These are phyloP conservation scores for Ophion costatus DNA, from an alignment of 2,888 invertebrate species.

Conservation along the genomic window DNA sequence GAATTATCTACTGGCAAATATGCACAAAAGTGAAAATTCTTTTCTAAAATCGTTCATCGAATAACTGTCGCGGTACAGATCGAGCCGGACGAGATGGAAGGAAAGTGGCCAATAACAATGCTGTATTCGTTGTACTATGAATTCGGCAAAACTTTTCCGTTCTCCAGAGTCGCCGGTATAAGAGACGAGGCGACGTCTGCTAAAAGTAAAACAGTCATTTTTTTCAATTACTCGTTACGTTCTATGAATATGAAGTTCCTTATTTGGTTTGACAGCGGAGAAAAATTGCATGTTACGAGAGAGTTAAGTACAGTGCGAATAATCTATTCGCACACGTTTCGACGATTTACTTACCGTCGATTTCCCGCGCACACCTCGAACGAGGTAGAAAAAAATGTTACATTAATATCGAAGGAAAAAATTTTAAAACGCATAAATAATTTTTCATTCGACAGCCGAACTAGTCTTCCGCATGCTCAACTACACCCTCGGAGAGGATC, in stretches of 20 bases:
- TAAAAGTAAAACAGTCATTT: slow-evolving; percentile 84
- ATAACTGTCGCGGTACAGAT: slow-evolving; percentile 84
- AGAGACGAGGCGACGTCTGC: slow-evolving; percentile 90
- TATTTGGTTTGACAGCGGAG: too few species aligned
- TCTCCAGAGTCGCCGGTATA: slow-evolving; percentile 90
- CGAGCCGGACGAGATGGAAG: slow-evolving; percentile 89
- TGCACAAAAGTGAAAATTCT: background rate
- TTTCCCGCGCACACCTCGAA: background rate
- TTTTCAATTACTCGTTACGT: background rate
- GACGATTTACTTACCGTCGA: too few species aligned
- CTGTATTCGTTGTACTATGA: slow-evolving; percentile 92
- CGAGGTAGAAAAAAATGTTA: background rate
- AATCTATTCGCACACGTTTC: too few species aligned
- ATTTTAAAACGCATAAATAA: background rate
- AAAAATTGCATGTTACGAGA: too few species aligned
- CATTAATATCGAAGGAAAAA: background rate
- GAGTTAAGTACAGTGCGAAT: too few species aligned
- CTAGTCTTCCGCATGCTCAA: slow-evolving; percentile 95
- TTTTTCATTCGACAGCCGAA: slow-evolving; percentile 83
- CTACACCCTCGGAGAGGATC: slow-evolving; percentile 90
- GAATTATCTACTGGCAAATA: background rate
- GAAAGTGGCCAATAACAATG: slow-evolving; percentile 92
- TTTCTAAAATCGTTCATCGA: background rate
- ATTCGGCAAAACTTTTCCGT: slow-evolving; percentile 91
- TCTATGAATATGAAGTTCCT: too few species aligned